Evolutionary conservation across 2,797 vertebrate species (phyloP).

Genomic region (Oophaga sylvatica): DNA sequence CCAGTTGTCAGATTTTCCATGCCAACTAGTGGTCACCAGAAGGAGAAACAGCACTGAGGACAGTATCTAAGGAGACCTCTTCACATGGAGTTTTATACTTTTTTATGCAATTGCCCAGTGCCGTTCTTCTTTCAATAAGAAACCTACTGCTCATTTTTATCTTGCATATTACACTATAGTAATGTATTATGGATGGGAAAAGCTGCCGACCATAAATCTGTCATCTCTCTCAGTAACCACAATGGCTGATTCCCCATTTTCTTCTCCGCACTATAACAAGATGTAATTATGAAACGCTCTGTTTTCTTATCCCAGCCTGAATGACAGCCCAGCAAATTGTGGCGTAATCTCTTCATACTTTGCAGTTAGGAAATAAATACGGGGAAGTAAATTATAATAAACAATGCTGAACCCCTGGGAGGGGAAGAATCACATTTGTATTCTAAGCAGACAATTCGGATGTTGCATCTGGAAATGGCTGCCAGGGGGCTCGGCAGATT

Average conservation of each 20-base stretch:
- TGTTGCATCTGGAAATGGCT: slow-evolving; percentile 14
- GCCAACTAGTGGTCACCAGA: no score
- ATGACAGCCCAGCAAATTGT: slow-evolving; percentile 41
- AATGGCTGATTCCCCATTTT: slow-evolving; percentile 4
- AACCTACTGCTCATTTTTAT: background rate
- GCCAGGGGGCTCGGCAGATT: background rate
- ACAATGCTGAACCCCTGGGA: slow-evolving; percentile 35
- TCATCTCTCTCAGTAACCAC: slow-evolving; percentile 1
- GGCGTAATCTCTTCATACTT: slow-evolving; percentile 26
- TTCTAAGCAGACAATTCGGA: slow-evolving; percentile 12
- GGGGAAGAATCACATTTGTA: slow-evolving; percentile 31
- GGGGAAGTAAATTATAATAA: slow-evolving; percentile 42
- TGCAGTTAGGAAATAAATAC: slow-evolving; percentile 23
- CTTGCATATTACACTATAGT: background rate
- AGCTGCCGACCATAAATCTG: background rate
- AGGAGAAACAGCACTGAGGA: no score
- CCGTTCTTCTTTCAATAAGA: no score
- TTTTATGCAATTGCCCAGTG: no score
- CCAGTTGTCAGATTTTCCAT: no score
- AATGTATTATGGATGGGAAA: background rate
- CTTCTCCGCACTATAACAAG: slow-evolving; percentile 10
- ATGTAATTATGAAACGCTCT: slow-evolving; percentile 46
- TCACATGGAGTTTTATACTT: no score
- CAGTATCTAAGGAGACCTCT: no score
- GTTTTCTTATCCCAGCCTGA: slow-evolving; percentile 28